Percentiles rank a stretch among this genome's conserved stretches.
Evolutionary conservation across 2,113 vertebrate genomes (phyloP).

Genomic region (Ceuthmochares aereus): DNA sequence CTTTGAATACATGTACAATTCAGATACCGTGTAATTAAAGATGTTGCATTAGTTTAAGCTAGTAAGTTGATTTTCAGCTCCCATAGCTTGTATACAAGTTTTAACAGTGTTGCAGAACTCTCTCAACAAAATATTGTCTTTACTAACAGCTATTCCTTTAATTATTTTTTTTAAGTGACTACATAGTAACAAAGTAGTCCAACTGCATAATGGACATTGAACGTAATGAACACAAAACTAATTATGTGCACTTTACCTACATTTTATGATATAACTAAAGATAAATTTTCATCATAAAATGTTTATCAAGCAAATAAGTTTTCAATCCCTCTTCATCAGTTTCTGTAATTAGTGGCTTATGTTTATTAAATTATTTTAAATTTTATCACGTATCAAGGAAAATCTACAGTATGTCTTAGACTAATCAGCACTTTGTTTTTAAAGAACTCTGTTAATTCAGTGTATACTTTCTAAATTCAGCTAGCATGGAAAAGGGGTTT

Average conservation of each 20-base stretch:
- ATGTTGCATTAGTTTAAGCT: not conserved
- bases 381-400: conserved; percentile 30
- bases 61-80: not conserved
- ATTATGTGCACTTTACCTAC: conserved; percentile 2
- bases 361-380: conserved; percentile 48
- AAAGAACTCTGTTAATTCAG: conserved; percentile 1
- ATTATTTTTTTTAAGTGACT: not conserved
- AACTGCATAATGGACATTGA: not conserved
- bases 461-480: not conserved
- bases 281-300: conserved; percentile 13
- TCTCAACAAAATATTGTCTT: not conserved
- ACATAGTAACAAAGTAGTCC: not conserved
- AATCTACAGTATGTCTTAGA: conserved; percentile 11
- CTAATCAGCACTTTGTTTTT: conserved; percentile 49
- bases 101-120: not conserved
- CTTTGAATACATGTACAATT: too few species aligned
- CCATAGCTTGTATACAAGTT: not conserved
- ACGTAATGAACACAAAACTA: not conserved
- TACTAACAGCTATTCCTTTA: not conserved
- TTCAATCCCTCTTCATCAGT: not conserved
- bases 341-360: conserved; percentile 45
- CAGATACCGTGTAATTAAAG: not conserved
- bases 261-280: not conserved
- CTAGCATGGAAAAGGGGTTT: not conserved
- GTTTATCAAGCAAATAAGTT: conserved; percentile 12